Percentiles rank a stretch among this genome's conserved stretches.
Evolutionary conservation across 2,888 invertebrate genomes (phyloP).

Genomic region (Osedax fenrisi): DNA sequence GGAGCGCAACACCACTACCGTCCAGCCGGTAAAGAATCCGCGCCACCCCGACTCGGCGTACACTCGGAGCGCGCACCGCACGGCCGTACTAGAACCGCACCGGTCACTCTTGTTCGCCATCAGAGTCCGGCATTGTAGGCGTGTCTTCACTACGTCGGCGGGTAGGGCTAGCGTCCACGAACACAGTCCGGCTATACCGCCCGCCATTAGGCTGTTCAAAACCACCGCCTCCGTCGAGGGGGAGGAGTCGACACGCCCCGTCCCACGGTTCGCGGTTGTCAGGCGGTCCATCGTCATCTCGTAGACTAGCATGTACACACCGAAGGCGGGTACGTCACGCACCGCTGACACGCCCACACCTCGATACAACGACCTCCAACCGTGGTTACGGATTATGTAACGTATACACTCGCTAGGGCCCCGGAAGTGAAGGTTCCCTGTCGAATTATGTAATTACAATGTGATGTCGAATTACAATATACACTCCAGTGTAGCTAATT

Average conservation of each 20-base stretch:
- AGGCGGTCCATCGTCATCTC: constrained; percentile 43
- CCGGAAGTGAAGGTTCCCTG: not conserved
- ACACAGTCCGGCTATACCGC: constrained; percentile 54
- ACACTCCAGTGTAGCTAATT: too few relatives aligned
- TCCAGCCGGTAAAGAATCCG: constrained; percentile 59
- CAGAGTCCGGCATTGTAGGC: constrained; percentile 59
- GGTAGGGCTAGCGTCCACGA: constrained; percentile 63
- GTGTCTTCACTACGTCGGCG: constrained; percentile 64
- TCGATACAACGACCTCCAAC: constrained; percentile 38
- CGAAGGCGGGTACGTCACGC: constrained; percentile 58
- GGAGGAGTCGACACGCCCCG: too few relatives aligned
- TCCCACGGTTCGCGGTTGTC: not conserved
- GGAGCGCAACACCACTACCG: constrained; percentile 51
- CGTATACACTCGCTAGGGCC: not conserved
- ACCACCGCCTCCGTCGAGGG: constrained; percentile 18
- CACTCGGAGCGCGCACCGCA: constrained; percentile 54
- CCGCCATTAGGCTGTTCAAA: constrained; percentile 44
- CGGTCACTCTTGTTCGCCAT: not conserved
- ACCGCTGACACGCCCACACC: constrained; percentile 46
- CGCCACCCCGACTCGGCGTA: constrained; percentile 55
- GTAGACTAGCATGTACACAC: constrained; percentile 58
- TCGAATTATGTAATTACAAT: too few relatives aligned
- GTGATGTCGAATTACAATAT: too few relatives aligned
- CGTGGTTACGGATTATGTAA: not conserved
- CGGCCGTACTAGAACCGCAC: not conserved